These are phyloP conservation scores for Danio kyathit DNA, from an alignment of 2,797 vertebrate species.

Conservation along the genomic window DNA sequence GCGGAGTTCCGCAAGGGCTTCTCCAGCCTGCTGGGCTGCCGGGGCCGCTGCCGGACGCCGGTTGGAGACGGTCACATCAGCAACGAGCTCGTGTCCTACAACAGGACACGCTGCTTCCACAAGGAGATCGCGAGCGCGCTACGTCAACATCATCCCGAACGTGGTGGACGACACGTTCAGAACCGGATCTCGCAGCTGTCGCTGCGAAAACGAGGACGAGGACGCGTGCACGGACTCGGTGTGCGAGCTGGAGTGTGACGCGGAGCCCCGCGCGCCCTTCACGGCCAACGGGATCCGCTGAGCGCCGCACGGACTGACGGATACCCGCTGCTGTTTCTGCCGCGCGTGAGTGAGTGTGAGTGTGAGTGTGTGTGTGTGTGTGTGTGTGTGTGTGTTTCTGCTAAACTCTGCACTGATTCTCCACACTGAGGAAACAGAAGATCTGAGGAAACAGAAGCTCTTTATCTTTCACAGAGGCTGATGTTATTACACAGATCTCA, in stretches of 20 bases:
- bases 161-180: conserved; percentile 85
- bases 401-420: too few species aligned
- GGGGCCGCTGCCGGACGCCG: conserved; percentile 80
- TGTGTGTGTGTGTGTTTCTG: too few species aligned
- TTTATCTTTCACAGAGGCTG: too few species aligned
- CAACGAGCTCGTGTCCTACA: conserved; percentile 91
- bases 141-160: conserved; percentile 89
- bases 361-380: too few species aligned
- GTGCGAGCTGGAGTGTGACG: conserved; percentile 87
- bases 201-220: conserved; percentile 69
- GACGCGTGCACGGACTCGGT: conserved; percentile 79
- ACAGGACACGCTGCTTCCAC: conserved; percentile 88
- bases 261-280: conserved; percentile 78
- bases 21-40: conserved; percentile 88
- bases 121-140: conserved; percentile 85
- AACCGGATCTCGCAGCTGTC: conserved; percentile 82
- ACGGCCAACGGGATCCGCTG: conserved; percentile 87
- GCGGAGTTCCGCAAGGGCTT: conserved; percentile 94
- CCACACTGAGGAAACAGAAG: too few species aligned
- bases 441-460: too few species aligned
- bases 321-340: too few species aligned
- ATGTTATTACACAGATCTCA: too few species aligned
- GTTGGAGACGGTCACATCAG: conserved; percentile 93
- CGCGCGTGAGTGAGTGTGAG: too few species aligned
- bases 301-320: not conserved